Percentiles rank a stretch among this genome's conserved stretches.
Conservation (phyloP, 2,797 vertebrate genomes). For the Neostethus bicornis region DNA sequence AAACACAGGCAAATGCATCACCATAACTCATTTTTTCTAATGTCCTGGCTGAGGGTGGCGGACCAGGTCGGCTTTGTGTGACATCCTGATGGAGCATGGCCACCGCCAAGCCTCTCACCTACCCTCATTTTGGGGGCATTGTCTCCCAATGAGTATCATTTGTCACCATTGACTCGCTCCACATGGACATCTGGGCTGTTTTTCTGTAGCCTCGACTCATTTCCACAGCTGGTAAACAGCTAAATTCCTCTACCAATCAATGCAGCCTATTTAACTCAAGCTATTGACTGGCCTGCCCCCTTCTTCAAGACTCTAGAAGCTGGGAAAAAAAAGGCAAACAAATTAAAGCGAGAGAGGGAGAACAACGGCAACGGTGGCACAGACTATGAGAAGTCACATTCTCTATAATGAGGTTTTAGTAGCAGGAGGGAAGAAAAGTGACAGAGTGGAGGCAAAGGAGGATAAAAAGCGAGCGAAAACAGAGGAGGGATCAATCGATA, state of each 20-base stretch:
- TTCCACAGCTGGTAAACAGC: constrained; percentile 74
- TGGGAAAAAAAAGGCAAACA: constrained; percentile 62
- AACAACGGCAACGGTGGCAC: constrained; percentile 50
- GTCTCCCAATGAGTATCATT: constrained; percentile 64
- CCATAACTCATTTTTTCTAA: constrained; percentile 30
- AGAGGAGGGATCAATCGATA: constrained; percentile 67
- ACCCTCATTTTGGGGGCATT: constrained; percentile 48
- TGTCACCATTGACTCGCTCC: constrained; percentile 56
- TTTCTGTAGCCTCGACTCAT: constrained; percentile 39
- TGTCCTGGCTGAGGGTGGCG: constrained; percentile 29
- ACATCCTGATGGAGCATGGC: constrained; percentile 49
- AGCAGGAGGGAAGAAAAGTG: constrained; percentile 37
- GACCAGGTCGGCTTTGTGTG: constrained; percentile 20
- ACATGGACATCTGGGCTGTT: constrained; percentile 30
- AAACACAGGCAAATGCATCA: constrained; percentile 3
- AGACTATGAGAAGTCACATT: constrained; percentile 62
- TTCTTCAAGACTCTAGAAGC: constrained; percentile 50
- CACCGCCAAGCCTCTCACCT: constrained; percentile 42
- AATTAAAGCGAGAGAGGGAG: constrained; percentile 60
- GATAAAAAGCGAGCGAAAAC: constrained; percentile 34
- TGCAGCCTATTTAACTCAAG: constrained; percentile 71
- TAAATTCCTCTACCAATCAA: constrained; percentile 71
- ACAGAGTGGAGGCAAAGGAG: constrained; percentile 26
- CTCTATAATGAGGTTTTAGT: constrained; percentile 66
- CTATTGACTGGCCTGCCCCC: constrained; percentile 63